Base-by-base conservation (phyloP, 2,113 vertebrate species). In the Pyrgilauda ruficollis region DNA sequence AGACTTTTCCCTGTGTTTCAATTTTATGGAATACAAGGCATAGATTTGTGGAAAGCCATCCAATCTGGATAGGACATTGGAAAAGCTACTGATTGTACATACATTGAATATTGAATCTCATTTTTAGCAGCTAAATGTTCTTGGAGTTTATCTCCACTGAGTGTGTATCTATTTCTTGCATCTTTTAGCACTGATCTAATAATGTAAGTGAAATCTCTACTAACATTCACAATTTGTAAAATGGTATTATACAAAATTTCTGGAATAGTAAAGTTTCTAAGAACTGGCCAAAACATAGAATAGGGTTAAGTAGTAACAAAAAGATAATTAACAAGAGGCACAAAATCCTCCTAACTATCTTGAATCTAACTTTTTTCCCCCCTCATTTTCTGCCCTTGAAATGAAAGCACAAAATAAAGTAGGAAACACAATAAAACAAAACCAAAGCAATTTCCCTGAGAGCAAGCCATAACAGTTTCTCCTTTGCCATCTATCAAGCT, bases 311-410 rank as follows among this genome's bases (percentile, higher is more conserved):
- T 6, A 67, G 16, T 55, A 89, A 35, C 12, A 59, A 8, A 24
- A 78, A 21, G 5, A 64, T 89, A 30, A 68, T 68, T 78, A 72
- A 24, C 4, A 81, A 64, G 28, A 80, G 24, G 52, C 6, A 64
- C 6, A 79, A 43, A 43, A 79, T 58, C 24, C 28, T 15, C 16
- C 11, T 56, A 41, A 30, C 11, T 58, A 24, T 23, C 26, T 7
- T 53, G 26, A 72, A 21, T 41, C 46, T 59, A 81, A 15, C 1
- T 15, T 16, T 22, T 31, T 15, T 0, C 0, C 2, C 2, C 3
- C 3, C 13, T 50, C 3, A n/a, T 85, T 83, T 91, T 91, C 59
- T 88, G 7, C 8, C 7, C 7, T 75, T 68, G 30, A 76, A 83
- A 78, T 9, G 14, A 88, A 92, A 72, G 10, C 7, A 63, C 18